phyloP scores from a whole-genome alignment of 2,888 invertebrate species.

The Colletes collaris region DNA sequence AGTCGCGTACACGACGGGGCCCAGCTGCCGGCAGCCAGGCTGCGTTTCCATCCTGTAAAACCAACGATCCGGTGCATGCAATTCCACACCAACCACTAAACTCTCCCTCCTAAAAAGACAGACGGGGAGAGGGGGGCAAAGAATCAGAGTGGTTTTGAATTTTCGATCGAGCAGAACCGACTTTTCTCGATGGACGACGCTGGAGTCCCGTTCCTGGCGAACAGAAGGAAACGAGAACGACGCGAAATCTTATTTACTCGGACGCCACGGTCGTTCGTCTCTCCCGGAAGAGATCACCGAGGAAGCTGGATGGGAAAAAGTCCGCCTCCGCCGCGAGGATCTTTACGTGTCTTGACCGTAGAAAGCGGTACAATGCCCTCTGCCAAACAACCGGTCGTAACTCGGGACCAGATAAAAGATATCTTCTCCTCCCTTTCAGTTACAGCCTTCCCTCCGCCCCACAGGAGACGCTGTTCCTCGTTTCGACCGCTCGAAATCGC shows the following conservation, averaged over 20 bases:
- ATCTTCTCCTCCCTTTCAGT: slow-evolving; percentile 16
- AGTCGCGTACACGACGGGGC: slow-evolving; percentile 5
- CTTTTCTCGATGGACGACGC: slow-evolving; percentile 14
- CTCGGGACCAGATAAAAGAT: slow-evolving; percentile 70
- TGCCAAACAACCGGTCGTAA: slow-evolving; percentile 71
- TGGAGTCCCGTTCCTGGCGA: not conserved
- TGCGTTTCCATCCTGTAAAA: slow-evolving; percentile 30
- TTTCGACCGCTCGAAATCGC: slow-evolving; percentile 38
- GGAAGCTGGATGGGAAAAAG: slow-evolving; percentile 19
- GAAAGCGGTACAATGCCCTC: slow-evolving; percentile 63
- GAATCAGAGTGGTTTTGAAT: not conserved
- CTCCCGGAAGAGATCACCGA: slow-evolving; percentile 25
- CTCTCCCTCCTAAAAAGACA: no score
- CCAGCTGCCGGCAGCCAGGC: not conserved
- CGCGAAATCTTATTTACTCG: slow-evolving; percentile 48
- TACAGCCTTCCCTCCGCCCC: slow-evolving; percentile 33
- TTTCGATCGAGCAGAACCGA: not conserved
- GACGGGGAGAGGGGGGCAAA: not conserved
- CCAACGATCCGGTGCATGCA: not conserved
- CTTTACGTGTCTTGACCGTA: slow-evolving; percentile 73
- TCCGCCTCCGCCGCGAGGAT: slow-evolving; percentile 51
- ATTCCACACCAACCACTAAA: no score
- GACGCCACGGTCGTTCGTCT: slow-evolving; percentile 43
- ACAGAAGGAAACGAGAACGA: slow-evolving; percentile 13
- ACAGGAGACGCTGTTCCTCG: slow-evolving; percentile 7